Base-by-base conservation (phyloP, 2,888 invertebrate species). In the Gastrophysa polygoni region DNA sequence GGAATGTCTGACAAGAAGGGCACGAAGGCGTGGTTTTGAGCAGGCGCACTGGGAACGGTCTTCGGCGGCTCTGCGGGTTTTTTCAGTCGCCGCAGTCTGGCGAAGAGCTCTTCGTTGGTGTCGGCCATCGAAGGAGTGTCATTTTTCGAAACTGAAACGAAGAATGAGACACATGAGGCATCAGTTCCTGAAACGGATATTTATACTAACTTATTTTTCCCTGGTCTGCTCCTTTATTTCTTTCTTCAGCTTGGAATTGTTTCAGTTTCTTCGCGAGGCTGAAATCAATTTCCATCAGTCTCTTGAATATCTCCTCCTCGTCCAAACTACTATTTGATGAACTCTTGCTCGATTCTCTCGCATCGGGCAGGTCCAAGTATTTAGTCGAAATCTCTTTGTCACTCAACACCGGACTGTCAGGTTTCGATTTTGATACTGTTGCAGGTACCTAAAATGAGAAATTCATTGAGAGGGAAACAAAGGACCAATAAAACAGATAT, bases 1-100 rank as follows among this genome's bases (percentile, higher is more conserved):
- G 81, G 81, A 59, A 82, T 81, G 67, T 81, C 78, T 34, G 76
- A 69, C 21, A 81, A 64, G 38, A 82, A 70, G 2, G 81, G 80
- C 18, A 77, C 75, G 65, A 78, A 79, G 8, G 68, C 57, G 24
- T 66, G 38, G 20, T 58, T 48, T 11, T 21, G 46, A 4, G 46
- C 11, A 2, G 54, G 59, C 2, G 61, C 16, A 24, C 20, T 7
- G 1, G 34, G 5, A 3, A 48, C 1, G 24, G 47, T 38, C 47
- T 67, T 62, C 14, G 18, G 14, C 44, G 50, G 32, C 2, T 38
- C 10, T 21, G 60, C 46, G 46, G 48, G 50, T 20, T 16, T 20
- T 17, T 57, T 52, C 10, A 72, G 62, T 6, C 61, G 63, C 44
- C 69, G 65, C 14, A 54, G 17, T 38, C 73, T 67, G 8, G 38